Evolutionary conservation across 2,797 vertebrate genomes (phyloP).

Genomic region (Spinus olivaceus): DNA sequence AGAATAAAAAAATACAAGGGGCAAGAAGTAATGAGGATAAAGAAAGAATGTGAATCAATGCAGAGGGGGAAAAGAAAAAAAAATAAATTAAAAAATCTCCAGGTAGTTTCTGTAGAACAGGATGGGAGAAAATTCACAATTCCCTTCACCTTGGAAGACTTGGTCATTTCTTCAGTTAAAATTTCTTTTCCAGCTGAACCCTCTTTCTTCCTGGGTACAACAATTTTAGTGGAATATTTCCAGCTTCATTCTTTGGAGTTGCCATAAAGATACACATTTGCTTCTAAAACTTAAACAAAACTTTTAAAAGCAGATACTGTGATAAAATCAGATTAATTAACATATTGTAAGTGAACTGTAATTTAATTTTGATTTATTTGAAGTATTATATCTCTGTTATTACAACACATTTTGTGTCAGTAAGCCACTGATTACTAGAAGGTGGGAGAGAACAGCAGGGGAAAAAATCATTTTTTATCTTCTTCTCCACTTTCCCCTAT

Average conservation of each 20-base stretch:
- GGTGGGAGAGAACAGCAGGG: background rate
- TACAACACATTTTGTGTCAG: background rate
- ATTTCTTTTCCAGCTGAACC: background rate
- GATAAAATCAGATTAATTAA: background rate
- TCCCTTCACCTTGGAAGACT: background rate
- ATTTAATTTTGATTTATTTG: background rate
- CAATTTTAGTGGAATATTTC: background rate
- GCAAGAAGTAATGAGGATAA: background rate
- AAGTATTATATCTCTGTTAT: background rate
- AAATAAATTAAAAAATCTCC: background rate
- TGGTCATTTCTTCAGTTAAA: background rate
- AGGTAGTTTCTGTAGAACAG: background rate
- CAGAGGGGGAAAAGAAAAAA: accelerated
- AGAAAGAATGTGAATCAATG: background rate
- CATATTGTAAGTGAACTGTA: background rate
- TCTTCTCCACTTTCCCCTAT: background rate
- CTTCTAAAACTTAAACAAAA: background rate
- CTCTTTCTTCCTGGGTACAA: background rate
- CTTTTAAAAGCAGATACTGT: background rate
- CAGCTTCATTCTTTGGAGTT: background rate
- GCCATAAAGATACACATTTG: background rate
- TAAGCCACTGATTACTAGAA: background rate
- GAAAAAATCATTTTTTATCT: slow-evolving; percentile 5
- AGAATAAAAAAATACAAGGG: background rate
- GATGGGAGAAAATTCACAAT: background rate